phyloP scores from a whole-genome alignment of 2,888 invertebrate genomes.

The Iphiclides podalirius region DNA sequence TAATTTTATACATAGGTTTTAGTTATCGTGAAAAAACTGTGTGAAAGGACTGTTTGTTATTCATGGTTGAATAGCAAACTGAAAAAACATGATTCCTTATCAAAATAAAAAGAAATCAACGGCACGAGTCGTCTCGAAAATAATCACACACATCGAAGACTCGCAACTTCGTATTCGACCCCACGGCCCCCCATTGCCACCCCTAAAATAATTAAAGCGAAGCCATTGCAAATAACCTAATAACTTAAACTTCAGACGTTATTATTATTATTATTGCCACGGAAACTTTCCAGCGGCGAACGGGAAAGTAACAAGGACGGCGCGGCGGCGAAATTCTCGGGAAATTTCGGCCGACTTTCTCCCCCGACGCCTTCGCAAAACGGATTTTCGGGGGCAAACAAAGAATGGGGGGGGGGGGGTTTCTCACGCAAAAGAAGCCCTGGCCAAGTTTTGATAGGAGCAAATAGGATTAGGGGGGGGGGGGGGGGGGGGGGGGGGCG shows the following conservation, averaged over 20 bases:
- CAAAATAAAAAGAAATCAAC: no score
- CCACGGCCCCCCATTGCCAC: no score
- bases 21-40: no score
- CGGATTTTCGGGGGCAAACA: slow-evolving; percentile 64
- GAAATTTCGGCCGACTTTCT: slow-evolving; percentile 64
- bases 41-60: no score
- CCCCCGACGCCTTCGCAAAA: slow-evolving; percentile 62
- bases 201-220: slow-evolving; percentile 63
- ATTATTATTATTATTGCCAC: slow-evolving; percentile 73
- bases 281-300: slow-evolving; percentile 70
- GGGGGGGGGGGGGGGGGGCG: slow-evolving; percentile 33
- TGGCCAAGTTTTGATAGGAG: slow-evolving; percentile 76
- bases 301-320: slow-evolving; percentile 76
- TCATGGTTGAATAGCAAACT: no score
- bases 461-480: slow-evolving; percentile 72
- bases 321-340: slow-evolving; percentile 45
- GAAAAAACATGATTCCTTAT: no score
- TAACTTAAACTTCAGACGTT: slow-evolving; percentile 77
- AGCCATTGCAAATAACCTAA: slow-evolving; percentile 73
- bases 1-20: no score
- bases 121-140: no score
- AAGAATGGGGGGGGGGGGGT: slow-evolving; percentile 43
- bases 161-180: no score
- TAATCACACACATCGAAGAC: no score
- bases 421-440: slow-evolving; percentile 37